Base-by-base conservation (phyloP, 1,140 invertebrate species). In the Phymorhynchus buccinoides region DNA sequence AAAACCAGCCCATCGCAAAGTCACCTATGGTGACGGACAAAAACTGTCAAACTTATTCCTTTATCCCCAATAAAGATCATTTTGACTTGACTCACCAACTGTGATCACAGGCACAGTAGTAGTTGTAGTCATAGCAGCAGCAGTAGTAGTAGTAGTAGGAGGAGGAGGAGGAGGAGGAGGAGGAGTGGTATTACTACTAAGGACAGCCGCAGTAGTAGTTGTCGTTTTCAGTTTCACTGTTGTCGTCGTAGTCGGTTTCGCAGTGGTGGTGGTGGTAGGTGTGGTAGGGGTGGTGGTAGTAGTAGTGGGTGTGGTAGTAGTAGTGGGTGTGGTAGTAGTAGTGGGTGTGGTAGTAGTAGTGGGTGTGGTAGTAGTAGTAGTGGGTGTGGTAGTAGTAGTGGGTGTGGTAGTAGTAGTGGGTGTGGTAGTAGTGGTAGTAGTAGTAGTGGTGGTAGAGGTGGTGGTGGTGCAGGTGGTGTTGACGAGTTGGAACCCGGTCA, bases 361-460 rank as follows among this genome's bases (percentile, higher is more conserved):
- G 1, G 44, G 12, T 52, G 79, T 80, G 44, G 79, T 80, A 3
- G 79, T 80, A 14, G 79, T 48, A 12, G 79, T 41, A 12, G 79
- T 30, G 4, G 42, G 30, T 6, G 78, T 80, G 4, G 78, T 80
- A 4, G 30, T 80, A 14, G 78, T 32, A 16, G 78, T 18, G 3
- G 48, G 42, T 14, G 44, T n/a, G 4, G 52, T 80, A 1, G 48
- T 62, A 30, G 37, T 66, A 16, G 48, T 62, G 30, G 80, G 35
- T 14, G 80, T 81, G 18, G 80, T 66, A 27, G 80, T 56, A 30
- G 80, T 39, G 35, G 80, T 81, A 6, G 52, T 81, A 7, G 79
- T 52, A 14, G 79, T 35, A 16, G 78, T 80, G 41, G 41, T 56
- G 48, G 78, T 1, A 32, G 78, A 9, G 35, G 52, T 81, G 52